Evolutionary conservation across 2,888 invertebrate species (phyloP), one percentile per base, ranked within the genome.

Genomic region (Eupithecia abbreviata): DNA sequence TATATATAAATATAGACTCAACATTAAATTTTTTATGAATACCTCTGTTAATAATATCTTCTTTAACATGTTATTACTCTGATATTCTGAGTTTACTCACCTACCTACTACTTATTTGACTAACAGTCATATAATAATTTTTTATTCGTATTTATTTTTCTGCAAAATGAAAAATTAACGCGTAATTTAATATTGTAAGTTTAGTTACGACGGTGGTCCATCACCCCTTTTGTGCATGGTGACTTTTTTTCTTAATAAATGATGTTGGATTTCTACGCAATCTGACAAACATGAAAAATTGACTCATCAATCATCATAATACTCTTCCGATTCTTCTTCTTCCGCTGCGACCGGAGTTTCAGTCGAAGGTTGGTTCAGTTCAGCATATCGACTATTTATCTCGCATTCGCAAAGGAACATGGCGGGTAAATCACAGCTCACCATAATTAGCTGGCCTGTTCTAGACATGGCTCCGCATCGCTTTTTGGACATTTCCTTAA

Each of bases 371-470:
- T 4, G 13, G 3, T 15, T 66, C 5, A 69, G 9, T n/a, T 69
- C 18, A 30, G 47, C 18, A 30, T 69, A 69, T 5, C 69, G 69
- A 69, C 5, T 69, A 47, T 84, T 85, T 2, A 84, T 75, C 2
- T 73, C 15, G 82, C 81, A 89, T 83, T 90, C 89, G 80, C 90
- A 90, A 2, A 90, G 79, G 66, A 86, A 90, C 90, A 90, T 90
- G 0, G 88, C 89, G 6, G 88, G 88, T 7, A 78, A 76, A 3
- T 87, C 84, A 71, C 90, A 90, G 49, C 74, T 77, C 0, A 84
- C 82, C 75, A 87, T 84, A 74, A 85, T 77, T 3, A 89, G 85
- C 70, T 88, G 89, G 4, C 90, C 90, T 51, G 87, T 87, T 74
- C 88, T 86, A 7, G 89, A 86, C 18, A 90, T 85, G 30, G 89